A percentile compares a stretch with the other conserved stretches of the same genome.
Conservation (phyloP, 2,888 invertebrate species). For the Hypercompe scribonia region DNA sequence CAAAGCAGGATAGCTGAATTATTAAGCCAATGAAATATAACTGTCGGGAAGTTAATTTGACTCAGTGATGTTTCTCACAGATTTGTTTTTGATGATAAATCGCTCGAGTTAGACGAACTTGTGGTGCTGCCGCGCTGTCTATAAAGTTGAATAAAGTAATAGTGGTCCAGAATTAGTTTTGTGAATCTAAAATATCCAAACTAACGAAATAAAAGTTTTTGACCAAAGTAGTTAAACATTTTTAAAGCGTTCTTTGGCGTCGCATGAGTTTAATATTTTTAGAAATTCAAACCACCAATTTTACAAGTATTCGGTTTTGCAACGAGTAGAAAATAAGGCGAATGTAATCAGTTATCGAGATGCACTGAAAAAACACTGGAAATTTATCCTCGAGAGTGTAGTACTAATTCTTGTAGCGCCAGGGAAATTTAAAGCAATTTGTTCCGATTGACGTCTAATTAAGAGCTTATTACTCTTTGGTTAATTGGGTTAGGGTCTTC, state of each 20-base stretch:
- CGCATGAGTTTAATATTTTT: too few species aligned
- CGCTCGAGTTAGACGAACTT: constrained; percentile 33
- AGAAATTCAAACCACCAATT: too few species aligned
- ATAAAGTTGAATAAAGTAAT: constrained; percentile 25
- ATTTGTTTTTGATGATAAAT: constrained; percentile 53
- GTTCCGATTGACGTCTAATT: constrained; percentile 40
- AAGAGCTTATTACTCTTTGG: constrained; percentile 45
- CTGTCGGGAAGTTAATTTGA: constrained; percentile 42
- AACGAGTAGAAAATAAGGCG: neutral
- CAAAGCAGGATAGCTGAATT: constrained; percentile 44
- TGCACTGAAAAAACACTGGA: neutral
- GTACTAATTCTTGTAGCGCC: constrained; percentile 10
- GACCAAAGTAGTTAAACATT: neutral
- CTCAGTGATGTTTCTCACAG: constrained; percentile 42
- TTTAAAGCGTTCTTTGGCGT: neutral
- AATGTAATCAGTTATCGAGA: neutral
- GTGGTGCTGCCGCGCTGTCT: constrained; percentile 6
- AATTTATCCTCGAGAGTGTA: neutral
- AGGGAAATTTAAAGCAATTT: constrained; percentile 24
- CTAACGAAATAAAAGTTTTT: neutral
- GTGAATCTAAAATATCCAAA: constrained; percentile 28
- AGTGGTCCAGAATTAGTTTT: constrained; percentile 28
- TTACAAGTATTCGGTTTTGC: neutral
- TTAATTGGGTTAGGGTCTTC: constrained; percentile 19
- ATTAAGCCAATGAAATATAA: constrained; percentile 49